Evolutionary conservation across 2,888 invertebrate species (phyloP), one percentile per base, ranked within the genome.

Genomic region (Osmoderma eremita): DNA sequence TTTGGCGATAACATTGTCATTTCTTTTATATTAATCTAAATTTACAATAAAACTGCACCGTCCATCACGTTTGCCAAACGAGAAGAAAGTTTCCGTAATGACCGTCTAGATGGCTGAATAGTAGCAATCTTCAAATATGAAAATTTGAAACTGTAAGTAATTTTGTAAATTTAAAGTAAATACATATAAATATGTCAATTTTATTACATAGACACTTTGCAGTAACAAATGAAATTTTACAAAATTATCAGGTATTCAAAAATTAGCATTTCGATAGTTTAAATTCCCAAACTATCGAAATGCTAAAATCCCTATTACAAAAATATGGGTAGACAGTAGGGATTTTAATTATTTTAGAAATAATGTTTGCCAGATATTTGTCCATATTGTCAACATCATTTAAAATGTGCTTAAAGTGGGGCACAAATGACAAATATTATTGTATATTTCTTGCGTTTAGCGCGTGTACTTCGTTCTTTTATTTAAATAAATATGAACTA

Each of bases 1-100:
- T 90, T 92, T 70, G 91, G 90, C 30, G 82, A 81, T 71, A 83
- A 77, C 73, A 78, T 72, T 53, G 72, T 69, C 71, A 73, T 71
- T 71, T 71, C 63, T 77, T 74, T 62, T 72, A 75, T 76, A 63
- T 56, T 53, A 45, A 38, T 12, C 53, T 38, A 67, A 51, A 56
- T 53, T 58, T 65, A 49, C 53, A 53, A 41, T 39, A 48, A 71
- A 71, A 73, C 49, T 48, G 71, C 66, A 69, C 70, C 75, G 71
- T 75, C 75, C 75, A 75, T 75, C 74, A 75, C 74, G 73, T 69
- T 71, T 67, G 66, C 62, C 42, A 61, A 70, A 71, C 67, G 62
- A 67, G 71, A 69, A 69, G 67, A 49, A 71, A 71, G 71, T 69
- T 68, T 70, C 56, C 67, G 67, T 71, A 67, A 38, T 54, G 61